phyloP scores from a whole-genome alignment of 1,140 invertebrate species.

The Zaprionus davidi region DNA sequence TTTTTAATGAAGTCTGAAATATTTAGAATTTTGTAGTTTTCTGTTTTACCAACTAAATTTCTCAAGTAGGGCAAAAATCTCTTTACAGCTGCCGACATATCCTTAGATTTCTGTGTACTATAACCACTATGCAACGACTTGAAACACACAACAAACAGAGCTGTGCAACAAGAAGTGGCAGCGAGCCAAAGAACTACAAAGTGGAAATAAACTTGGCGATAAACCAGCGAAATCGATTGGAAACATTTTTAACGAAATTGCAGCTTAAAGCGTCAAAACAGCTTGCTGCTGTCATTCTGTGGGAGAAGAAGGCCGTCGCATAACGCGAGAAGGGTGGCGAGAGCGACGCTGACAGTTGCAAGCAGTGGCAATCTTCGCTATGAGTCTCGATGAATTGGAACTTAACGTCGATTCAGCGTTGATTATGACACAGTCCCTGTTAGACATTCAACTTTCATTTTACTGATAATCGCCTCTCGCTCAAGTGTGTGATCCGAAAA shows the following conservation, averaged over 20 bases:
- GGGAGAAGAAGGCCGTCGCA: background rate
- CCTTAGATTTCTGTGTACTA: background rate
- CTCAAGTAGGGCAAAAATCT: background rate
- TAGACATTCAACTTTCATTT: slow-evolving; percentile 55
- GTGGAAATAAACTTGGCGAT: slow-evolving; percentile 80
- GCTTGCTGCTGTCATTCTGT: slow-evolving; percentile 52
- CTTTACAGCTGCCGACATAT: too few relatives aligned
- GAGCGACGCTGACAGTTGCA: too few relatives aligned
- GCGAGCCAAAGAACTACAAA: slow-evolving; percentile 70
- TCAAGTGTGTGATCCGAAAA: slow-evolving; percentile 72
- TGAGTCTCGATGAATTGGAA: slow-evolving; percentile 48
- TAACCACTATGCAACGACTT: slow-evolving; percentile 27
- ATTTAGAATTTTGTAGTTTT: background rate
- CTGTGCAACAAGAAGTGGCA: slow-evolving; percentile 26
- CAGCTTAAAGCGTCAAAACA: slow-evolving; percentile 82
- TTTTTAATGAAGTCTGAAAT: background rate
- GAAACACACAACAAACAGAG: slow-evolving; percentile 17
- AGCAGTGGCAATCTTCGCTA: slow-evolving; percentile 47
- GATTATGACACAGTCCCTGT: slow-evolving; percentile 64
- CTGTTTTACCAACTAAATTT: background rate
- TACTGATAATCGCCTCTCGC: slow-evolving; percentile 50
- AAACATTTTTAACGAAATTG: slow-evolving; percentile 83
- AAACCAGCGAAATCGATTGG: slow-evolving; percentile 83
- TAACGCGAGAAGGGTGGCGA: background rate
- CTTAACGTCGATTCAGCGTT: slow-evolving; percentile 41